Conservation (phyloP, 2,888 invertebrate species). For the Quadroppia sp. region DNA sequence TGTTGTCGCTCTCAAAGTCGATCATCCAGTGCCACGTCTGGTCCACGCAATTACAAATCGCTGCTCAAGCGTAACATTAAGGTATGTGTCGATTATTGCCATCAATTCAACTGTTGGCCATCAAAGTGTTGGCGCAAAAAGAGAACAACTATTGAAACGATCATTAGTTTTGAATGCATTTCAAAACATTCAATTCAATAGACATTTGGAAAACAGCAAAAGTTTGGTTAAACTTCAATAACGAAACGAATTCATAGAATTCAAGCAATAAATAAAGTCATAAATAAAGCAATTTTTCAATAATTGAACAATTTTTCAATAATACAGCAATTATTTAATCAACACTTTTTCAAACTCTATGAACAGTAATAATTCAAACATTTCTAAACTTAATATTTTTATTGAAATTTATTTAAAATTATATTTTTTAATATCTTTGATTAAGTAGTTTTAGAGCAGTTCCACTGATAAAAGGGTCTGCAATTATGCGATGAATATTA, state of each 20-base stretch:
- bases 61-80: constrained; percentile 2
- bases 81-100: not conserved
- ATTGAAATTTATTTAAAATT: not conserved
- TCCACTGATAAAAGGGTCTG: constrained; percentile 2
- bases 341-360: not conserved
- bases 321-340: not conserved
- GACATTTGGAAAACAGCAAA: too few species aligned
- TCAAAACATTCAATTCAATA: too few species aligned
- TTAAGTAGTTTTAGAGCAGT: not conserved
- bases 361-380: not conserved
- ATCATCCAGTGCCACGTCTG: not conserved
- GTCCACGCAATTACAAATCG: not conserved
- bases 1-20: not conserved
- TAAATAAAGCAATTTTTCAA: too few species aligned
- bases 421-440: constrained; percentile 29
- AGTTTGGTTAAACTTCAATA: too few species aligned
- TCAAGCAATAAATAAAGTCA: too few species aligned
- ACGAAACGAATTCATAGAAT: too few species aligned
- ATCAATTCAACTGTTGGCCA: not conserved
- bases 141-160: not conserved
- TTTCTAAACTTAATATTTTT: not conserved
- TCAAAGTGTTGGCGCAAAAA: not conserved
- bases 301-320: too few species aligned
- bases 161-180: too few species aligned
- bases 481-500: constrained; percentile 15